Evolutionary conservation across 2,888 invertebrate species (phyloP), one percentile per base, ranked within the genome.

Genomic region (Polyploca ridens): DNA sequence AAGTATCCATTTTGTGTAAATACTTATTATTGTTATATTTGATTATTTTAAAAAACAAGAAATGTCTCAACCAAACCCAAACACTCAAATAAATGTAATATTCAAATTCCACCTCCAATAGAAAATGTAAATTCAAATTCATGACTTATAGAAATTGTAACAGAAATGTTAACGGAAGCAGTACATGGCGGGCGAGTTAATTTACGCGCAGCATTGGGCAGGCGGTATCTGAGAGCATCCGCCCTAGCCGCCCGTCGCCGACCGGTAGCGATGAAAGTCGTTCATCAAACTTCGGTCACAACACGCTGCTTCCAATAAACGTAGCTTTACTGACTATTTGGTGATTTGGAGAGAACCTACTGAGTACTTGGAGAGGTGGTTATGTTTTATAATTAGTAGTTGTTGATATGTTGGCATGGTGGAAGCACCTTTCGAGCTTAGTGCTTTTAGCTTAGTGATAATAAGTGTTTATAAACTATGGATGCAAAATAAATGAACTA

Each of bases 221-320:
- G 84, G 77, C 85, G 86, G 86, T 90, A 90, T 90, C 89, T 86
- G 85, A 81, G 84, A 82, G 84, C 80, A 87, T 89, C 90, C 90
- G 90, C 61, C 61, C 61, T 41, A 41, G 41, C 61, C 49, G 78
- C 76, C 73, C 76, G 75, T 78, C 74, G 74, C 80, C 86, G 41
- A 41, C 41, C 85, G 86, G 73, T 63, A 66, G 81, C 90, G 88
- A 86, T 90, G 89, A 89, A 88, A 87, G 81, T 84, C 87, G 88
- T 91, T 85, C 89, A 91, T 91, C 91, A 91, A 86, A 82, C 81
- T 88, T 89, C 83, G 90, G 88, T 86, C 83, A 79, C 84, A 81
- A 81, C 83, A 84, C 84, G 83, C 78, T 84, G 76, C 79, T 81
- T 81, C 84, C 87, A 85, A 86, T 86, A 83, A 86, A 82, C 79